Evolutionary conservation across 2,888 invertebrate species (phyloP).

Genomic region (Nomada fucata): DNA sequence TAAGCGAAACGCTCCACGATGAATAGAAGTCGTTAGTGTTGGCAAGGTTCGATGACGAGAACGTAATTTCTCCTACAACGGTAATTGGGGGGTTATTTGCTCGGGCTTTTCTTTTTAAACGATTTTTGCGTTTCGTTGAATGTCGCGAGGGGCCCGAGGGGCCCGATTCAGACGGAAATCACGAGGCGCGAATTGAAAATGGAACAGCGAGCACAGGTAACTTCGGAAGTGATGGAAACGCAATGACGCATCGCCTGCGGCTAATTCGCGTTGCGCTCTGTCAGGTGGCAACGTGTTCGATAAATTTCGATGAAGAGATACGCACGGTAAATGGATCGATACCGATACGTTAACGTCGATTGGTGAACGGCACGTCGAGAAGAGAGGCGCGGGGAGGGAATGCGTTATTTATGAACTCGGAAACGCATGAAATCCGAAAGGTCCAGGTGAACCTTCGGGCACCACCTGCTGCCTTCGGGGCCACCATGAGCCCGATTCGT

Average conservation of each 20-base stretch:
- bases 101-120: neutral
- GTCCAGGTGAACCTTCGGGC: constrained; percentile 74
- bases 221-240: constrained; percentile 1
- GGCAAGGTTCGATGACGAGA: neutral
- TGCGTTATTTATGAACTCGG: constrained; percentile 69
- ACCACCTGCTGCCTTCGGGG: constrained; percentile 76
- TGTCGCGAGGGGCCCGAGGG: neutral
- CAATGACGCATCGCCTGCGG: constrained; percentile 26
- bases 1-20: neutral
- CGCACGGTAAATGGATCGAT: constrained; percentile 57
- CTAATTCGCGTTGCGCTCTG: constrained; percentile 46
- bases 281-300: constrained; percentile 44
- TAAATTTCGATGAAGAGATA: constrained; percentile 28
- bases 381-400: constrained; percentile 17
- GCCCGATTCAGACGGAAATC: constrained; percentile 5
- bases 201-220: neutral
- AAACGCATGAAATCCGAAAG: constrained; percentile 63
- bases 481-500: constrained; percentile 35
- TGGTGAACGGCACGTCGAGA: neutral
- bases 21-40: neutral
- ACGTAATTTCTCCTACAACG: too few species aligned
- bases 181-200: constrained; percentile 11
- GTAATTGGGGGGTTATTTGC: neutral
- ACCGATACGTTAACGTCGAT: constrained; percentile 4
- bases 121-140: neutral